These are phyloP conservation scores for Tinamus guttatus DNA, from an alignment of 2,113 vertebrate species.

Conservation along the genomic window DNA sequence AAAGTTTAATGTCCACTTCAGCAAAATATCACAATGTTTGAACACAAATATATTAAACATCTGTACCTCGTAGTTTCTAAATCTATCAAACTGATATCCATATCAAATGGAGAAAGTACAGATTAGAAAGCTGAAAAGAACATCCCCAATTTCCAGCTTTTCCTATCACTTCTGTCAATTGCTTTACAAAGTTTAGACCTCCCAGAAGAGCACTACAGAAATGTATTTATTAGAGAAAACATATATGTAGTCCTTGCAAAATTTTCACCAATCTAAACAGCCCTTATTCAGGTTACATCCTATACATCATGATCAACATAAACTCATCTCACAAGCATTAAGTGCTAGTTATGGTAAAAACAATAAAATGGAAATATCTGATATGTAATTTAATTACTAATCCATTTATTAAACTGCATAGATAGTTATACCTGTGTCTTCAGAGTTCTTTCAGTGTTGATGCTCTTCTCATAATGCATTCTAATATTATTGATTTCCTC, in stretches of 20 bases:
- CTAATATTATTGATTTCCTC: constrained; percentile 86
- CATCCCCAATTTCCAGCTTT: not conserved
- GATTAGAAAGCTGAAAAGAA: not conserved
- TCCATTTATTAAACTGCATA: not conserved
- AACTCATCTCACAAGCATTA: not conserved
- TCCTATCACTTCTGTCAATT: not conserved
- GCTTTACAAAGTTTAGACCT: not conserved
- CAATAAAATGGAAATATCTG: not conserved
- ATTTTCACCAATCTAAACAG: not conserved
- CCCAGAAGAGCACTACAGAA: not conserved
- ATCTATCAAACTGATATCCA: not conserved
- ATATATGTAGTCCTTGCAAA: not conserved
- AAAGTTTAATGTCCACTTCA: not conserved
- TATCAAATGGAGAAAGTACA: not conserved
- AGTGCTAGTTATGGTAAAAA: not conserved
- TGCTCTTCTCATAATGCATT: constrained; percentile 89
- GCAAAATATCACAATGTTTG: not conserved
- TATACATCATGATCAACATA: not conserved
- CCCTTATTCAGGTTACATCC: not conserved
- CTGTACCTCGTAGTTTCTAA: not conserved
- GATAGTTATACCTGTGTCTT: constrained; percentile 90
- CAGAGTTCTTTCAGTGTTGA: constrained; percentile 91
- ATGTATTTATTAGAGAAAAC: not conserved
- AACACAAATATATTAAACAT: too few relatives aligned
- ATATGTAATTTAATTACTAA: not conserved